phyloP scores from a whole-genome alignment of 2,113 vertebrate genomes.

The Scomber colias region DNA sequence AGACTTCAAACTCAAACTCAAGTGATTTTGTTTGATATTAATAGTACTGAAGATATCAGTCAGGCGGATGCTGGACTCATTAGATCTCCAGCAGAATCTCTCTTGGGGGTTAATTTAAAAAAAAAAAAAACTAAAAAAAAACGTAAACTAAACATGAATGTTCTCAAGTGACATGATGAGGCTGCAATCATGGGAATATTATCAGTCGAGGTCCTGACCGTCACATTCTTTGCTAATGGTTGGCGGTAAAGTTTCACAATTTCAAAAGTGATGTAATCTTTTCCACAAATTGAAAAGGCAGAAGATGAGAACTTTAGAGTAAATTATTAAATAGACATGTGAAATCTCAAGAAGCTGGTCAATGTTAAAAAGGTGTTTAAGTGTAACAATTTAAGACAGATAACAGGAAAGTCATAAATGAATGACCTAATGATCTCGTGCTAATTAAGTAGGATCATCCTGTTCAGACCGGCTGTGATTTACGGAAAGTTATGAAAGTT shows the following conservation, averaged over 20 bases:
- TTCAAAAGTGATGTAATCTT: neutral
- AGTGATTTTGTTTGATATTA: neutral
- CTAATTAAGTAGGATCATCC: neutral
- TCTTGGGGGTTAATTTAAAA: neutral
- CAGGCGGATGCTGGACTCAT: slow-evolving; percentile 15
- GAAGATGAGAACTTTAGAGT: neutral
- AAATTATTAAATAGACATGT: too few relatives aligned
- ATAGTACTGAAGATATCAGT: neutral
- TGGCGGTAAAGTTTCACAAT: neutral
- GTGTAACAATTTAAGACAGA: too few relatives aligned
- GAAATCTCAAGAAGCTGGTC: too few relatives aligned
- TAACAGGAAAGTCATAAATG: neutral
- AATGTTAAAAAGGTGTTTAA: too few relatives aligned
- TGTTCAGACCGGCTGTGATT: too few relatives aligned
- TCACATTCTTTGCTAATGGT: slow-evolving; percentile 1
- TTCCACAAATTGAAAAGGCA: neutral
- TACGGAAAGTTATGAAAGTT: neutral
- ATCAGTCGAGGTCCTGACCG: neutral
- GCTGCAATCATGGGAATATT: slow-evolving; percentile 33
- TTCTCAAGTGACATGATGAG: slow-evolving; percentile 19
- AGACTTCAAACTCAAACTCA: neutral
- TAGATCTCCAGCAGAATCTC: slow-evolving; percentile 8
- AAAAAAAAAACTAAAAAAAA: neutral
- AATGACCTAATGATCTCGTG: too few relatives aligned
- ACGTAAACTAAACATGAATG: neutral